Evolutionary conservation across 2,113 vertebrate species (phyloP).

Genomic region (Sclerurus mexicanus): DNA sequence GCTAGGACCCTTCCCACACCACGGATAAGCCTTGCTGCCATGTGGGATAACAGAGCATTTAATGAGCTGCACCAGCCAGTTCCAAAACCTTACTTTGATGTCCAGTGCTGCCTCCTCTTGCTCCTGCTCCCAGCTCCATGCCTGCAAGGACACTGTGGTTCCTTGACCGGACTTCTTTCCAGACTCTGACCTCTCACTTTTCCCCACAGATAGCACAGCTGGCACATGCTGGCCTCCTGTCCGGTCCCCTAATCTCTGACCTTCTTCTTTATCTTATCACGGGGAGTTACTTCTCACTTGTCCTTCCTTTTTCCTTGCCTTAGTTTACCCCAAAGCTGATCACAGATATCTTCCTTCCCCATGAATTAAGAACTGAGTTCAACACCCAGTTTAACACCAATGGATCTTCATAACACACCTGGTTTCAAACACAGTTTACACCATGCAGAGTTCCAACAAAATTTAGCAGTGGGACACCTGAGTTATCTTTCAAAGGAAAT

Average conservation of each 20-base stretch:
- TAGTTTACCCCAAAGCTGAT: neutral
- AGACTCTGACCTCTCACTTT: neutral
- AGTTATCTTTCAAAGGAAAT: neutral
- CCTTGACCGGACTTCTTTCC: neutral
- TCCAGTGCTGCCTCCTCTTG: neutral
- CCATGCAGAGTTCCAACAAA: neutral
- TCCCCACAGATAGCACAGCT: neutral
- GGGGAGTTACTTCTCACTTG: neutral
- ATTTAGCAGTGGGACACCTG: neutral
- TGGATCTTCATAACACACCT: neutral
- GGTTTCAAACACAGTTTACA: neutral
- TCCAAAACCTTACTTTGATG: neutral
- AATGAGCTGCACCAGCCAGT: neutral
- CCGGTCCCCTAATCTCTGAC: neutral
- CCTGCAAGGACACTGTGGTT: neutral
- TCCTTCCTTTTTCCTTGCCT: neutral
- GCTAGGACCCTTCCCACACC: neutral
- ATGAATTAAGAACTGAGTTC: neutral
- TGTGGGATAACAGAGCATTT: neutral
- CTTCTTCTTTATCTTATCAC: neutral
- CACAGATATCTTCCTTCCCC: neutral
- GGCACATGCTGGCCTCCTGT: neutral
- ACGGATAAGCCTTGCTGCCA: neutral
- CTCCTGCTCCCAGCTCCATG: neutral
- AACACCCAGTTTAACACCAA: neutral